phyloP scores from a whole-genome alignment of 2,797 vertebrate genomes.

The Mus minutoides region DNA sequence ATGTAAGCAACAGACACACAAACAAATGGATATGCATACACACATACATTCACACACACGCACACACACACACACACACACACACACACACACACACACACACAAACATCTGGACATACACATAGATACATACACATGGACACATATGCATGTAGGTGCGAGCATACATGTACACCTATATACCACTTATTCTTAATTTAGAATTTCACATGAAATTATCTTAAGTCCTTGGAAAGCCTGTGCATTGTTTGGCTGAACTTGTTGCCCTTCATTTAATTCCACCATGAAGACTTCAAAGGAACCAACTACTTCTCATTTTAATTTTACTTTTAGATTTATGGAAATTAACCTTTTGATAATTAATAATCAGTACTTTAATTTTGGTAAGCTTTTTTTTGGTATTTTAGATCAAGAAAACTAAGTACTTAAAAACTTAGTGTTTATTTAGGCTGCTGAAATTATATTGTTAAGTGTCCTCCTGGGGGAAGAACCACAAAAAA shows the following conservation, averaged over 20 bases:
- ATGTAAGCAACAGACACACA: background rate
- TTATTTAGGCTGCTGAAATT: constrained; percentile 67
- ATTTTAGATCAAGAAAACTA: constrained; percentile 44
- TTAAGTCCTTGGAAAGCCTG: background rate
- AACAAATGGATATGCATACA: background rate
- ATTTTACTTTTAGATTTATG: background rate
- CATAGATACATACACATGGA: no score
- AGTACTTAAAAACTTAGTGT: constrained; percentile 20
- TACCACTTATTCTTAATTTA: background rate
- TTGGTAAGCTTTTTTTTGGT: constrained; percentile 4
- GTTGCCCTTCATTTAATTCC: constrained; percentile 11
- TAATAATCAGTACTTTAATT: constrained; percentile 12
- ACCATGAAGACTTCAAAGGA: background rate
- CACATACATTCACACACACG: background rate
- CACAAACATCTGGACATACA: background rate
- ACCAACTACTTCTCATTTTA: constrained; percentile 34
- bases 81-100: background rate
- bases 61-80: background rate
- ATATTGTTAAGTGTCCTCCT: constrained; percentile 38
- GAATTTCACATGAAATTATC: background rate
- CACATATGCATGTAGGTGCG: background rate
- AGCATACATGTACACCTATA: no score
- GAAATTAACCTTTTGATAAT: constrained; percentile 4
- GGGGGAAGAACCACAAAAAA: constrained; percentile 48
- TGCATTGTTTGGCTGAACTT: background rate